Evolutionary conservation across 2,888 invertebrate species (phyloP), one percentile per base, ranked within the genome.

Genomic region (Diplolepis rosae): DNA sequence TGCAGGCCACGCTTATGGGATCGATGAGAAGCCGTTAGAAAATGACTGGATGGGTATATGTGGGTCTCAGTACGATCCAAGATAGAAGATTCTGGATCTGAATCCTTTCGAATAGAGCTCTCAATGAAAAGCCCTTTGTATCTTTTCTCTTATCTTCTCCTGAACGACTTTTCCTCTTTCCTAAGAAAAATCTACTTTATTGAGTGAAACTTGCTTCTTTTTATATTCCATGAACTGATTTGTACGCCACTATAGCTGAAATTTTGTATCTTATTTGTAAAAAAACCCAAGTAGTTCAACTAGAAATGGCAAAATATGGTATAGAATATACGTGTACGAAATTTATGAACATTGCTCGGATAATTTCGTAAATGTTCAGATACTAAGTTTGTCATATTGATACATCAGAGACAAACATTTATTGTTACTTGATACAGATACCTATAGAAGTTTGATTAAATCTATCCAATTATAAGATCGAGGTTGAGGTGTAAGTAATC

Each of bases 91-190:
- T 32, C 35, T 56, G 56, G 22, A 56, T 56, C 56, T 56, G 22
- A 56, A 56, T 56, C 56, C 56, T 56, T 56, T 56, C 56, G 32
- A 56, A 56, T 56, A 56, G 56, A 56, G 56, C 56, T 35, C 35
- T 18, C n/a, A 56, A 18, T 56, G 56, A 56, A 56, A 35, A 56
- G 35, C 56, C 56, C 18, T 56, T 56, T 56, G 35, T 35, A 56
- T 35, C 56, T 56, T 32, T 56, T 56, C 22, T 56, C 56, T 56
- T 56, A 56, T 56, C 56, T 56, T 2, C 13, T 35, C 13, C 56
- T 35, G 32, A 56, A 35, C 35, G 56, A 56, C 35, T 56, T 56
- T 56, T 56, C 56, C 56, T 56, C 56, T 56, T 56, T 56, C 22
- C 56, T 35, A 56, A 56, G 56, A 56, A 56, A 56, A 56, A 56